Base-by-base conservation (phyloP, 2,888 invertebrate species). In the Lycia hirtaria region DNA sequence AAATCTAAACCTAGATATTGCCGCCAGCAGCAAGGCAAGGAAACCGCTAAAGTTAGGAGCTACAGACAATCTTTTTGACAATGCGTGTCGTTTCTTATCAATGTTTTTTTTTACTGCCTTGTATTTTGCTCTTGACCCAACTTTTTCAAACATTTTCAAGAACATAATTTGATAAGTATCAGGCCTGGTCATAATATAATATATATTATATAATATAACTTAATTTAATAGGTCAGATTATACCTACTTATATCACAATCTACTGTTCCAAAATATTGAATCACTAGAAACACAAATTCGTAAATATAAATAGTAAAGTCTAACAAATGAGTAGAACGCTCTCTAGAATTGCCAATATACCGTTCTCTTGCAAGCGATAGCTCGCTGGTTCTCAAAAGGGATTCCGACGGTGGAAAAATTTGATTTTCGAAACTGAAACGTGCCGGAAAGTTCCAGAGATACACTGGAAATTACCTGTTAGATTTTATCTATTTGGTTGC, bases 361-460 rank as follows among this genome's bases (percentile, higher is more conserved):
- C 44, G 48, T 49, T 12, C 22, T 79, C 68, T 75, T 72, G 65
- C 66, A 55, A 71, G 72, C 68, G 76, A 77, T 70, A 73, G 74
- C 64, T 72, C 80, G 77, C 84, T 84, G 83, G 85, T 82, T 84
- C 80, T 85, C 80, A 81, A 85, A 87, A 88, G 83, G 85, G 81
- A 87, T 86, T 80, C 80, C 78, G 75, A 68, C 67, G 73, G 63
- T 77, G 75, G 80, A 83, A 82, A 87, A 89, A 91, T 88, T 88
- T 86, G 87, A 90, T 90, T 89, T 90, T 83, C 74, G 84, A 82
- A 85, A 86, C 83, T 82, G 78, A 81, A 78, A 87, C 87, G 88
- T 87, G 88, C 79, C 67, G 72, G 67, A 70, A 70, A 55, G 24
- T 52, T 60, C 68, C 67, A 64, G 67, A 52, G 68, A 67, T 68